A percentile compares a stretch with the other conserved stretches of the same genome.
Evolutionary conservation across 2,113 vertebrate species (phyloP).

Genomic region (Crotalus tigris): DNA sequence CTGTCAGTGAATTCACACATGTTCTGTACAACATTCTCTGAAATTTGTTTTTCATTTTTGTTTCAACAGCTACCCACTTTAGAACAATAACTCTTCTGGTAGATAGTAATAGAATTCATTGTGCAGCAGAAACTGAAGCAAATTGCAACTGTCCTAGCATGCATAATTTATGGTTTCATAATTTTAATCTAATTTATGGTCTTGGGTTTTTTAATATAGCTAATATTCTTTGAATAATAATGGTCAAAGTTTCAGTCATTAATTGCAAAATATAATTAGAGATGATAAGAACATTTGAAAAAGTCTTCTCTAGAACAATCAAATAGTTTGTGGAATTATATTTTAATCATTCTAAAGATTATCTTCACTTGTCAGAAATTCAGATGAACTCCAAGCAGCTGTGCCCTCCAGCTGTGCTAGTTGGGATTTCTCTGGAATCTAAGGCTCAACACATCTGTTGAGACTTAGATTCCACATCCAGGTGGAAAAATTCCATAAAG

Average conservation of each 20-base stretch:
- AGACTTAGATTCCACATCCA: not conserved
- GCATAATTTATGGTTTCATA: not conserved
- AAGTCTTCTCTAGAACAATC: not conserved
- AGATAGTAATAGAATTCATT: slow-evolving; percentile 30
- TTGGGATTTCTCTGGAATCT: not conserved
- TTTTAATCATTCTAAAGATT: not conserved
- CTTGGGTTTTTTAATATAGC: not conserved
- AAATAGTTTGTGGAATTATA: not conserved
- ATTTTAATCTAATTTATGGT: not conserved
- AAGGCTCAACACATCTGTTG: not conserved
- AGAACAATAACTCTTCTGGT: not conserved
- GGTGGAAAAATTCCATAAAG: not conserved
- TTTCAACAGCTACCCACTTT: not conserved
- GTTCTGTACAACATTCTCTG: not conserved
- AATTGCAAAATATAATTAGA: not conserved
- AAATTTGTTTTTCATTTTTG: not conserved
- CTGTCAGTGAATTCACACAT: not conserved
- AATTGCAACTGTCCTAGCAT: not conserved
- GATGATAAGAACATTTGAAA: not conserved
- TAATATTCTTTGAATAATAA: slow-evolving; percentile 17
- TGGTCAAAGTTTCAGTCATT: not conserved
- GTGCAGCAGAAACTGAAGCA: not conserved
- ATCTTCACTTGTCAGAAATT: not conserved
- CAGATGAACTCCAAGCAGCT: not conserved
- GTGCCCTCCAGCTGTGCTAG: not conserved